phyloP scores from a whole-genome alignment of 2,113 vertebrate species.

The Hiodon alosoides region DNA sequence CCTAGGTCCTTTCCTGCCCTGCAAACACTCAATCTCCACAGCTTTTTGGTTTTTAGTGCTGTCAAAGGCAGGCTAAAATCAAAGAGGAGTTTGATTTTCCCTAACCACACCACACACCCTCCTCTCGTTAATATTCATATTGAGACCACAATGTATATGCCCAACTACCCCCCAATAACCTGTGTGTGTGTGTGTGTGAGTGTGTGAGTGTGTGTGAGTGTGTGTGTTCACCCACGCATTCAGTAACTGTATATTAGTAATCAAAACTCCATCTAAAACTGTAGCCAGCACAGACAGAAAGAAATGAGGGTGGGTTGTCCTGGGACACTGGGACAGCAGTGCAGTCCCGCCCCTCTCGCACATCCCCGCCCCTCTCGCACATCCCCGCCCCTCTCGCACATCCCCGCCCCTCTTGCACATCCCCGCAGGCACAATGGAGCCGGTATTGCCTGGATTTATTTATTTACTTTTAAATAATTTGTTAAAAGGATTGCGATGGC shows the following conservation, averaged over 20 bases:
- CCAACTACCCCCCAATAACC: too few relatives aligned
- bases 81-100: too few relatives aligned
- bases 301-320: slow-evolving; percentile 12
- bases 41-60: too few relatives aligned
- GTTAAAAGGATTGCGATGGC: slow-evolving; percentile 37
- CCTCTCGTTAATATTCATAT: too few relatives aligned
- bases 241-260: slow-evolving; percentile 67
- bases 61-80: too few relatives aligned
- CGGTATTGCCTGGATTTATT: slow-evolving; percentile 37
- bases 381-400: neutral
- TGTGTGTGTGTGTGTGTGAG: slow-evolving; percentile 10
- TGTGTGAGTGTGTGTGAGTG: slow-evolving; percentile 46
- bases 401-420: slow-evolving; percentile 6
- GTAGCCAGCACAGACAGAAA: neutral
- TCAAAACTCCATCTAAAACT: slow-evolving; percentile 32
- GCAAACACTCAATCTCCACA: too few relatives aligned
- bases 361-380: neutral
- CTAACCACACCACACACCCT: too few relatives aligned
- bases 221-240: slow-evolving; percentile 24
- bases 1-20: too few relatives aligned
- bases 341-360: neutral
- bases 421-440: slow-evolving; percentile 31
- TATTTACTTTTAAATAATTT: slow-evolving; percentile 42
- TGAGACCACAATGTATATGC: too few relatives aligned
- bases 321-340: neutral